These are phyloP conservation scores for Melanaphis sacchari DNA, from an alignment of 1,140 invertebrate species.

Conservation along the genomic window DNA sequence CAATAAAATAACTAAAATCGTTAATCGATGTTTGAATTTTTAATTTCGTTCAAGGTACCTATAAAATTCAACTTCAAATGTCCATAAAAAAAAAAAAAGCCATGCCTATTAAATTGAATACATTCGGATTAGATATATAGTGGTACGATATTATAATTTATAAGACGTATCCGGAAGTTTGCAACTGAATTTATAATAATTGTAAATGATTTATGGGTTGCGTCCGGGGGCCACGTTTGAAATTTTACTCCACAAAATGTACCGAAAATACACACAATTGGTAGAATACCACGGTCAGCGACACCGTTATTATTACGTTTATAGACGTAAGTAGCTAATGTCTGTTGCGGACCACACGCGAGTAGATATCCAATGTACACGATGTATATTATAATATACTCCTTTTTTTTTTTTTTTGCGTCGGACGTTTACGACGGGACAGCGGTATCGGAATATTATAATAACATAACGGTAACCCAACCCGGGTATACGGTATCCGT, in stretches of 20 bases:
- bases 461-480: constrained; percentile 21
- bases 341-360: neutral
- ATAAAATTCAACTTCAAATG: too few relatives aligned
- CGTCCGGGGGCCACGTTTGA: neutral
- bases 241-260: neutral
- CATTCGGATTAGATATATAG: neutral
- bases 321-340: neutral
- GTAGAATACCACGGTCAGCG: neutral
- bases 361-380: neutral
- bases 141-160: neutral
- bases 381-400: constrained; percentile 1
- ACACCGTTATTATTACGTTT: neutral
- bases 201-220: neutral
- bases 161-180: neutral
- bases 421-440: neutral
- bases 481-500: constrained; percentile 19
- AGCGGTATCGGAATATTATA: neutral
- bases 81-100: too few relatives aligned
- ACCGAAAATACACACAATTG: neutral
- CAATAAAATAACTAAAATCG: too few relatives aligned
- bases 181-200: neutral
- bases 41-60: too few relatives aligned
- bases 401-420: neutral
- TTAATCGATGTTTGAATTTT: too few relatives aligned
- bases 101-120: neutral